These are phyloP conservation scores for Pocillopora damicornis DNA, from an alignment of 64 coral and sea anemone genomes.

Conservation along the genomic window DNA sequence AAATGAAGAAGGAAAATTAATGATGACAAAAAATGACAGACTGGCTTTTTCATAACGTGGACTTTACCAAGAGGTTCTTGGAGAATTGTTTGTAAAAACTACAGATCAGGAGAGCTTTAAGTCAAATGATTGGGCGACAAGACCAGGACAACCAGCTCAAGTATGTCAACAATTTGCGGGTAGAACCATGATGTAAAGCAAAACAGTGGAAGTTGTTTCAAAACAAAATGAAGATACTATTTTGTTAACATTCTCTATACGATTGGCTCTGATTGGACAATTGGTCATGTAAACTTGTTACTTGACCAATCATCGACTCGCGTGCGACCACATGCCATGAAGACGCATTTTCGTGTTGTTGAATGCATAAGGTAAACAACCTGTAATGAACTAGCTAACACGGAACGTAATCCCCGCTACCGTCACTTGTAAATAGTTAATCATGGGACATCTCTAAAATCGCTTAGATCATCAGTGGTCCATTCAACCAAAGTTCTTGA, in stretches of 20 bases:
- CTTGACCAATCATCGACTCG: not conserved
- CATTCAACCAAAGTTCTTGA: slow-evolving; percentile 25
- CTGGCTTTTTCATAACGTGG: not conserved
- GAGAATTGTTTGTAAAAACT: not conserved
- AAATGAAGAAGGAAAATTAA: not conserved
- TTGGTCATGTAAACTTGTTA: not conserved
- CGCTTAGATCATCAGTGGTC: slow-evolving; percentile 5
- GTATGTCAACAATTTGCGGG: slow-evolving; percentile 16
- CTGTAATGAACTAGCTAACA: slow-evolving; percentile 28
- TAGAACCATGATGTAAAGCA: slow-evolving; percentile 5
- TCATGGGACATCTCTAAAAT: slow-evolving; percentile 25
- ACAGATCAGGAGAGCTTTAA: not conserved
- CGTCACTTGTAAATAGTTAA: slow-evolving; percentile 24
- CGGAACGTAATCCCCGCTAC: slow-evolving; percentile 7
- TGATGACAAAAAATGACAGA: not conserved
- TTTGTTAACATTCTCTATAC: not conserved
- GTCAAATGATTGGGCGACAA: not conserved
- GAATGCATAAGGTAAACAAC: slow-evolving; percentile 10
- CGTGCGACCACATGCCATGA: not conserved
- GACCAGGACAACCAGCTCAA: not conserved
- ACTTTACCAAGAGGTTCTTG: not conserved
- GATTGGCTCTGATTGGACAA: not conserved
- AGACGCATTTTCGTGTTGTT: not conserved
- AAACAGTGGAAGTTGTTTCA: not conserved
- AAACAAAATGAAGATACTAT: slow-evolving; percentile 3